A percentile compares a stretch with the other conserved stretches of the same genome.
phyloP scores from a whole-genome alignment of 2,797 vertebrate genomes.

The Cercopithecus hamlyni region DNA sequence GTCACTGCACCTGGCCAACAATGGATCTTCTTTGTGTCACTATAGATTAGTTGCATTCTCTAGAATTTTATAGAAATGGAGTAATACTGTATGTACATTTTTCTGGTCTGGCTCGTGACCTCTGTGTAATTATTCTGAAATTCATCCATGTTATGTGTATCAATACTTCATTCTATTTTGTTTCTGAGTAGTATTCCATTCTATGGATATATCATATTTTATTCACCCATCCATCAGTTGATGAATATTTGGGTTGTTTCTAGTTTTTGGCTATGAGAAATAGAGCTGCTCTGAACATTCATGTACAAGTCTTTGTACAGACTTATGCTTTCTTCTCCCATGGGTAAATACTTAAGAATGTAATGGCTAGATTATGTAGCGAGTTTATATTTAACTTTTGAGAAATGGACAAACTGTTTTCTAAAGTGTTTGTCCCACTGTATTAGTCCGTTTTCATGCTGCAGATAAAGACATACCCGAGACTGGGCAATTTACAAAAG shows the following conservation, averaged over 20 bases:
- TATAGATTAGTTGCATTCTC: not conserved
- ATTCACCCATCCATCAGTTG: not conserved
- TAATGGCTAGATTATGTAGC: not conserved
- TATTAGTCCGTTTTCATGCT: not conserved
- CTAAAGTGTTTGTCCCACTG: not conserved
- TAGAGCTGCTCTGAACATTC: not conserved
- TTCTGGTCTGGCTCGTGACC: not conserved
- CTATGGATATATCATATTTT: not conserved
- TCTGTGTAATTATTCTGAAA: not conserved
- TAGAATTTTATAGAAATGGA: not conserved
- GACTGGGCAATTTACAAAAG: not conserved
- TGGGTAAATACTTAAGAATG: not conserved
- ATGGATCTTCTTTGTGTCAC: not conserved
- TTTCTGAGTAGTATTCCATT: not conserved
- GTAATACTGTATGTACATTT: not conserved
- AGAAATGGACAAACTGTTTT: not conserved
- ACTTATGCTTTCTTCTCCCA: not conserved
- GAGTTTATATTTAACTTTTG: not conserved
- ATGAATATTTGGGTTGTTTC: not conserved
- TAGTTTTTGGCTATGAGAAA: not conserved
- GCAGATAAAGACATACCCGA: not conserved
- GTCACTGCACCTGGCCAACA: no score
- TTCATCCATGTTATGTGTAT: not conserved
- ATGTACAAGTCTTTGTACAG: not conserved
- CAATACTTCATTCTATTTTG: not conserved